Percentiles rank a stretch among this genome's conserved stretches.
phyloP scores from a whole-genome alignment of 2,888 invertebrate genomes.

The Cistogaster globosa region DNA sequence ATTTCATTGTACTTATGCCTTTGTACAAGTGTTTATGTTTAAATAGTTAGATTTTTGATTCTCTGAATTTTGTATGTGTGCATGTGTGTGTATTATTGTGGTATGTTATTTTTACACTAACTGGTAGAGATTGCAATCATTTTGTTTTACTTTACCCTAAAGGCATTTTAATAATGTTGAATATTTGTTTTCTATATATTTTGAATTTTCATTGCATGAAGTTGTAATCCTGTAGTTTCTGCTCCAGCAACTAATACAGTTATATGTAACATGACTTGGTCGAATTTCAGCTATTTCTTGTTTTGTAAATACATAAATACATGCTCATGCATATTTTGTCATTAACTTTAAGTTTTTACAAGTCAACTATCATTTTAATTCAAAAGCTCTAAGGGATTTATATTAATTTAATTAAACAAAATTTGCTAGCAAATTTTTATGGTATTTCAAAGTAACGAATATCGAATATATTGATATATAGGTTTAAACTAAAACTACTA shows the following conservation, averaged over 20 bases:
- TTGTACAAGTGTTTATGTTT: background rate
- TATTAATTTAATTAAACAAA: constrained; percentile 60
- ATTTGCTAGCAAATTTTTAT: constrained; percentile 13
- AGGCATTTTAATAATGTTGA: constrained; percentile 70
- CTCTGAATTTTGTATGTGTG: constrained; percentile 12
- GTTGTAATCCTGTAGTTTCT: constrained; percentile 22
- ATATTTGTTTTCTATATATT: constrained; percentile 60
- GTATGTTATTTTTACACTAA: constrained; percentile 67
- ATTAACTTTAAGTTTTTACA: constrained; percentile 50
- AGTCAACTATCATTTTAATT: constrained; percentile 65
- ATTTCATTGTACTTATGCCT: constrained; percentile 3
- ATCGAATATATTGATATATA: no score
- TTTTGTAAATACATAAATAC: background rate
- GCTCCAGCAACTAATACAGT: constrained; percentile 13
- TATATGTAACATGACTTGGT: constrained; percentile 39
- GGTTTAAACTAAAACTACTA: no score
- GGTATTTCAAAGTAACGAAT: background rate
- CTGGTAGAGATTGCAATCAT: constrained; percentile 39
- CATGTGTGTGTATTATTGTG: constrained; percentile 16
- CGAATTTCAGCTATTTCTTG: constrained; percentile 13
- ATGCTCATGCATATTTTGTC: background rate
- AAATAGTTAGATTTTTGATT: background rate
- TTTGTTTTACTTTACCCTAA: constrained; percentile 59
- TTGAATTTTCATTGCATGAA: background rate
- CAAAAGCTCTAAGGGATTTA: constrained; percentile 24